These are phyloP conservation scores for Caenorhabditis drosophilae DNA, from an alignment of 2,888 invertebrate species.

Conservation along the genomic window DNA sequence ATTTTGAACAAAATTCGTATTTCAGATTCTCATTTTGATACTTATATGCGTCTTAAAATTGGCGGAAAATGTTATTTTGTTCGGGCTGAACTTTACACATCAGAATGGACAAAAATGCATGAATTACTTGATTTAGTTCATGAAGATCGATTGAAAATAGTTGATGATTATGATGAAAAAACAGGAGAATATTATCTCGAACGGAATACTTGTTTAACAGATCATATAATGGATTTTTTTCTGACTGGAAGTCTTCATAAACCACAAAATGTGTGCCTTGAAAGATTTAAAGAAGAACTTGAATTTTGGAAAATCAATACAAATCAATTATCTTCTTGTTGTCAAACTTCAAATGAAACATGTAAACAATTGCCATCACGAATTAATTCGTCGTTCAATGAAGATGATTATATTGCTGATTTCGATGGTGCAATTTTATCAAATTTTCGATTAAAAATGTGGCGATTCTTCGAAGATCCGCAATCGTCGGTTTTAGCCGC, in stretches of 20 bases:
- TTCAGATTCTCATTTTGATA: conserved; percentile 29
- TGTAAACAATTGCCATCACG: conserved; percentile 19
- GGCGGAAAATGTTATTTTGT: conserved; percentile 65
- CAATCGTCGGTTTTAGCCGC: conserved; percentile 60
- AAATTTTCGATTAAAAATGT: conserved; percentile 51
- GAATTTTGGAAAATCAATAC: conserved; percentile 60
- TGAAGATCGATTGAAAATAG: conserved; percentile 46
- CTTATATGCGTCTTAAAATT: conserved; percentile 54
- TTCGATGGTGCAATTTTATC: conserved; percentile 57
- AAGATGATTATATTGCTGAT: conserved; percentile 53
- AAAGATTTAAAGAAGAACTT: conserved; percentile 65
- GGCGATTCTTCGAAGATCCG: conserved; percentile 65
- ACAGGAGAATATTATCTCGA: conserved; percentile 66
- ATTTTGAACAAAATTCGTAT: too few species aligned
- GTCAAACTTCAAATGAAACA: conserved; percentile 44
- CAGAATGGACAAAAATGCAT: conserved; percentile 52
- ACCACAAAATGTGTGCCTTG: conserved; percentile 57
- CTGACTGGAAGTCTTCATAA: conserved; percentile 59
- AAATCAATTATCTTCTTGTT: conserved; percentile 63
- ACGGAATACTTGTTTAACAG: conserved; percentile 58
- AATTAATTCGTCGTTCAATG: conserved; percentile 38
- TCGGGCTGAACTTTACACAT: conserved; percentile 47
- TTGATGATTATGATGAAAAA: conserved; percentile 56
- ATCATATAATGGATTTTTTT: conserved; percentile 65
- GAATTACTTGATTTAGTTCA: conserved; percentile 45